Base-by-base conservation (phyloP, 2,113 vertebrate genomes). In the Apaloderma vittatum region DNA sequence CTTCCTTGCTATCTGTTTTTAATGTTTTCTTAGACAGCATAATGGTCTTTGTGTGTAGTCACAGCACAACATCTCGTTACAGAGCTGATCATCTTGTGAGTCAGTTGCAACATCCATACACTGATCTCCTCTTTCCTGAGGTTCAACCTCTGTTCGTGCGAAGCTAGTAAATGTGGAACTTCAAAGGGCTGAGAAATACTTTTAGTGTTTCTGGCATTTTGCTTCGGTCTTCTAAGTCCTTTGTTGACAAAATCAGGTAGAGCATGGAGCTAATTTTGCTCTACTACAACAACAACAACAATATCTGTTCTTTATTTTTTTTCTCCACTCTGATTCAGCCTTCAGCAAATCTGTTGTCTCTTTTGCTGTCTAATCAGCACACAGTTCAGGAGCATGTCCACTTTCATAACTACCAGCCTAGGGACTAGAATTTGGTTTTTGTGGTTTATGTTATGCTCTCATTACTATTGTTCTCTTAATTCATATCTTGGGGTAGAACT, bases 381-480 rank as follows among this genome's bases (percentile, higher is more conserved):
- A 9, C 17, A 48, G 75, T 52, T 90, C 40, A 86, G 32, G 46
- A 88, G 6, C 10, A 15, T 67, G 9, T 27, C 3, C 15, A 15
- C 9, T 93, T 94, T 84, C 63, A 49, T 86, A 89, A 84, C 30
- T n/a, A 15, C 45, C 49, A 80, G 30, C 51, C 37, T 36, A 67
- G 37, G 51, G 68, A 34, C 21, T 46, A 46, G 20, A 67, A 36
- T 74, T 88, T 71, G n/a, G 58, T 81, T 86, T 66, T 34, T 77
- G 87, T 77, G 65, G 73, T 81, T 93, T 81, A 54, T 70, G 34
- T 32, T 81, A 54, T 17, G 17, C 8, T 94, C 21, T 83, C 15
- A 30, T 82, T 86, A 68, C 73, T 88, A 70, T 77, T 84, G 36
- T 84, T 94, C 57, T 89, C 5, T 36, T 86, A 87, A 91, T 81